Conservation (phyloP, 1,140 invertebrate genomes). For the Dinothrombium tinctorium region DNA sequence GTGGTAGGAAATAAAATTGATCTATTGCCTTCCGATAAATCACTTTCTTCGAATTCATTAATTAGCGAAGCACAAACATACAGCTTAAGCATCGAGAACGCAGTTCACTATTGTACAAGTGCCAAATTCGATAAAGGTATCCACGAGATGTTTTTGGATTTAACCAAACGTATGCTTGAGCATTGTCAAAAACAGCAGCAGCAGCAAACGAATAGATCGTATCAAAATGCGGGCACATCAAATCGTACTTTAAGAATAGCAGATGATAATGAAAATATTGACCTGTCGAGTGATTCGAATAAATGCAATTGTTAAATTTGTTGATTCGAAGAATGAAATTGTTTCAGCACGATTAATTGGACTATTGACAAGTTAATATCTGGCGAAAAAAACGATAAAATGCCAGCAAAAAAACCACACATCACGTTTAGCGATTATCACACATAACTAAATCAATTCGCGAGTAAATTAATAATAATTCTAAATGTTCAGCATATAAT, state of each 20-base stretch:
- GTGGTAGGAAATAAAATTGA: slow-evolving; percentile 97
- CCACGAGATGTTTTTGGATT: slow-evolving; percentile 69
- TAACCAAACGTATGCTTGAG: slow-evolving; percentile 33
- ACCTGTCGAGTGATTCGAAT: not conserved
- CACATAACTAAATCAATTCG: too few relatives aligned
- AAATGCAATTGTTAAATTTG: not conserved
- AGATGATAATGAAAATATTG: not conserved
- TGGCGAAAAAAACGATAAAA: too few relatives aligned
- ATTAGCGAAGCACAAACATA: slow-evolving; percentile 7
- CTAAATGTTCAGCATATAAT: too few relatives aligned
- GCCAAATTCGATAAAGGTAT: slow-evolving; percentile 82
- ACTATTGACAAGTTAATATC: too few relatives aligned
- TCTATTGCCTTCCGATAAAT: slow-evolving; percentile 30
- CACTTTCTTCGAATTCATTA: slow-evolving; percentile 4
- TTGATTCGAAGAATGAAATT: too few relatives aligned
- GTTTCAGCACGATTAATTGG: too few relatives aligned
- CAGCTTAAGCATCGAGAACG: slow-evolving; percentile 19
- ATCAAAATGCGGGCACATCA: not conserved
- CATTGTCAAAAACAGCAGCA: not conserved
- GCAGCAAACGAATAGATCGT: not conserved
- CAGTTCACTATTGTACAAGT: slow-evolving; percentile 80
- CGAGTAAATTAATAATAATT: too few relatives aligned
- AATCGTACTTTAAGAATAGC: not conserved
- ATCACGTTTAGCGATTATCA: too few relatives aligned
- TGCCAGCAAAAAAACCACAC: too few relatives aligned